Percentiles rank a stretch among this genome's conserved stretches.
These are phyloP conservation scores for Tiaroga cobitis DNA, from an alignment of 2,797 vertebrate species.

Conservation along the genomic window DNA sequence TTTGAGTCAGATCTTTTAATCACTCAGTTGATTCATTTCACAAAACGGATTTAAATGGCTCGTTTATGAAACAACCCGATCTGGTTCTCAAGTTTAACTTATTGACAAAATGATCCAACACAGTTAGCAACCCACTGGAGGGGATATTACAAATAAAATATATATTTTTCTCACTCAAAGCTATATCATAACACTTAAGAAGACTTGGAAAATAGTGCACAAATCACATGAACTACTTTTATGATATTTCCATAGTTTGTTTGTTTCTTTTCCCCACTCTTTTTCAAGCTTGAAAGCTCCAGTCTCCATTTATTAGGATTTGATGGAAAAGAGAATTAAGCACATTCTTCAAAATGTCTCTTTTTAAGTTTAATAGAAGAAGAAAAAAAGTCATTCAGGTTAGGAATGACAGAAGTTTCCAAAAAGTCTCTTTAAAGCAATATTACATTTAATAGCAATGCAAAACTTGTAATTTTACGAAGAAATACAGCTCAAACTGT, in stretches of 20 bases:
- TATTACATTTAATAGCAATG: not conserved
- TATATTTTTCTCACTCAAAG: not conserved
- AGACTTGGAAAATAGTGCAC: not conserved
- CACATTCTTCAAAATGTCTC: not conserved
- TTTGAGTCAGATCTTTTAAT: not conserved
- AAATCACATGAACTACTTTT: no score
- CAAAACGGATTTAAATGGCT: not conserved
- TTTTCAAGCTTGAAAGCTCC: not conserved
- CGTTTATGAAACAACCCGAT: not conserved
- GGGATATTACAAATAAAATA: not conserved
- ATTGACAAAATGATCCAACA: not conserved
- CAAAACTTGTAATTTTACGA: not conserved
- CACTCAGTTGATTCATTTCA: not conserved
- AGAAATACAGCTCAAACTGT: not conserved
- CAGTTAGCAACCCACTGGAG: not conserved
- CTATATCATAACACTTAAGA: not conserved
- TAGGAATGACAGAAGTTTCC: not conserved
- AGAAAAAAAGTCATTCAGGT: not conserved
- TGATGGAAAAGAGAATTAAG: not conserved
- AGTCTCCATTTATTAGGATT: not conserved
- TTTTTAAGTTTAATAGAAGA: not conserved
- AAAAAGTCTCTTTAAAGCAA: not conserved
- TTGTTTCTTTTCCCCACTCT: accelerated
- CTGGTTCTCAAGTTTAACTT: not conserved
- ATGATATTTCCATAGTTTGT: no score